phyloP scores from a whole-genome alignment of 1,140 invertebrate species.

The Euura lappo region DNA sequence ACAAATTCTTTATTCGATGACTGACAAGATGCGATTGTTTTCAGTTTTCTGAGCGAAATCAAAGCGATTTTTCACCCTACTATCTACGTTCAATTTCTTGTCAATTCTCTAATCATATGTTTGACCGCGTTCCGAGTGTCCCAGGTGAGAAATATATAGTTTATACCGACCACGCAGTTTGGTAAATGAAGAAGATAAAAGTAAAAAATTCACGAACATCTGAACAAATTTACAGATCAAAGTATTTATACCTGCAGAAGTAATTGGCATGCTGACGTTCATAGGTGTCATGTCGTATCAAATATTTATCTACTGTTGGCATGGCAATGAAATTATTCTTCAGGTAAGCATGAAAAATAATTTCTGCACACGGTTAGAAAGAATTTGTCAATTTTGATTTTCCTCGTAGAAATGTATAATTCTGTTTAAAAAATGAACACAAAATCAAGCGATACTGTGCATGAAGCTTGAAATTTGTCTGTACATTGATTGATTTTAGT shows the following conservation, averaged over 20 bases:
- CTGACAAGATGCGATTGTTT: not conserved
- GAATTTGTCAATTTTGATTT: not conserved
- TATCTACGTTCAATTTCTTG: constrained; percentile 58
- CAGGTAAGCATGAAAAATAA: constrained; percentile 46
- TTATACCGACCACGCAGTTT: too few relatives aligned
- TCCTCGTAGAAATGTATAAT: not conserved
- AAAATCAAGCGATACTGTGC: too few relatives aligned
- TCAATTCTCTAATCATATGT: constrained; percentile 63
- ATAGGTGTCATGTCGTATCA: constrained; percentile 60
- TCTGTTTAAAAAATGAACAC: too few relatives aligned
- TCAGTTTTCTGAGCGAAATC: constrained; percentile 39
- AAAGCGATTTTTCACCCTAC: constrained; percentile 51
- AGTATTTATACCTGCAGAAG: constrained; percentile 47
- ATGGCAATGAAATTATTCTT: constrained; percentile 59
- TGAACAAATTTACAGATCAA: constrained; percentile 31
- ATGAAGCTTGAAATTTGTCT: too few relatives aligned
- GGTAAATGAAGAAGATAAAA: constrained; percentile 19
- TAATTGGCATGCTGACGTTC: constrained; percentile 57
- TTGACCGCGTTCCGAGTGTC: constrained; percentile 60
- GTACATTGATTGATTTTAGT: too few relatives aligned
- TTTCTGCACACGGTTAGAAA: too few relatives aligned
- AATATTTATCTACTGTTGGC: constrained; percentile 63
- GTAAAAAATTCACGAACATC: not conserved
- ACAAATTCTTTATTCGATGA: not conserved
- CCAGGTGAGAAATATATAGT: constrained; percentile 38